Percentiles rank a stretch among this genome's conserved stretches.
Conservation (phyloP, 2,888 invertebrate species). For the Steromphala cineraria region DNA sequence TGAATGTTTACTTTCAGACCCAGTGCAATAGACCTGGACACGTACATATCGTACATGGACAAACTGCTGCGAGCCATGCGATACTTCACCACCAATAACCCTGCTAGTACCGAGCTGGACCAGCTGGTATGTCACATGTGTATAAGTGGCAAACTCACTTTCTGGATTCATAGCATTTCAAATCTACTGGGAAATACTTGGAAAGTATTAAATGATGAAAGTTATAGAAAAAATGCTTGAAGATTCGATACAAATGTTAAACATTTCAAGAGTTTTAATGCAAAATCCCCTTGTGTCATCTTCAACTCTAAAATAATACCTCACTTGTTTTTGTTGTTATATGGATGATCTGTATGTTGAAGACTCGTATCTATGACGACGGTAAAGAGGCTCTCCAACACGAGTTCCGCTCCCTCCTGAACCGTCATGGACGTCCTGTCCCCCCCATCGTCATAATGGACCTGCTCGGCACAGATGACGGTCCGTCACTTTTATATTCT, state of each 20-base stretch:
- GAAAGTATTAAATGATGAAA: not conserved
- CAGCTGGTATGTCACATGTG: constrained; percentile 85
- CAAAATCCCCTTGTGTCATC: not conserved
- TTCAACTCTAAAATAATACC: not conserved
- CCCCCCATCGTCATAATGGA: constrained; percentile 92
- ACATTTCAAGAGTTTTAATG: no score
- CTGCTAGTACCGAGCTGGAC: constrained; percentile 93
- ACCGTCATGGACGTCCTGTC: constrained; percentile 89
- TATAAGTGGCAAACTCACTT: not conserved
- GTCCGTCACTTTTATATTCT: constrained; percentile 69
- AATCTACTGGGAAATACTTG: not conserved
- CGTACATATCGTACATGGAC: constrained; percentile 85
- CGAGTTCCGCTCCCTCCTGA: constrained; percentile 90
- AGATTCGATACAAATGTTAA: no score
- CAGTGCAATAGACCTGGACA: constrained; percentile 77
- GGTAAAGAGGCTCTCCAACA: constrained; percentile 90
- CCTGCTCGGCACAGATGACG: constrained; percentile 90
- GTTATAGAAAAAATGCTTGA: no score
- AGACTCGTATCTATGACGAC: constrained; percentile 76
- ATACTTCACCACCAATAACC: constrained; percentile 94
- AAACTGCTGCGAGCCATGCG: constrained; percentile 89
- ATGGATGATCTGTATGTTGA: not conserved
- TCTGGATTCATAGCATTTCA: not conserved
- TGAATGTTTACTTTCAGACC: constrained; percentile 65
- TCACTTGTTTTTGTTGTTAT: no score